Conservation (phyloP, 2,113 vertebrate species). For the Sisor rabdophorus region DNA sequence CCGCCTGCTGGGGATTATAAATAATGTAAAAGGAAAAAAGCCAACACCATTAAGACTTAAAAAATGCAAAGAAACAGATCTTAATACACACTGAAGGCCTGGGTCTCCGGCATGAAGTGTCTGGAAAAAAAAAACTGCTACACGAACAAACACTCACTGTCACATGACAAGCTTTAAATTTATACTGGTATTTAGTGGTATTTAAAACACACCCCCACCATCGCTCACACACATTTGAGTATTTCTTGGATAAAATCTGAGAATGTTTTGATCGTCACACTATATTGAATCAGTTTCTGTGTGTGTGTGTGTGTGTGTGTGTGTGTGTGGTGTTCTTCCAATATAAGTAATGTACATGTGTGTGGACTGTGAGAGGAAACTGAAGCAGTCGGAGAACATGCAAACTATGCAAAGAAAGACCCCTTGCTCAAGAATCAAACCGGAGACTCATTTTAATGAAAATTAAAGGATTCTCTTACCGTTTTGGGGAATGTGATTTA, state of each 20-base stretch:
- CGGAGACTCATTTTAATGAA: too few species aligned
- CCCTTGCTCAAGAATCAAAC: too few species aligned
- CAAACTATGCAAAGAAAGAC: too few species aligned
- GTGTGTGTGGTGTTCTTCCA: neutral
- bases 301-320: neutral
- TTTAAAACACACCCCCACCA: neutral
- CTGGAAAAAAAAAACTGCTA: too few species aligned
- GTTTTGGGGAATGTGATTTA: too few species aligned
- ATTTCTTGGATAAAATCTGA: neutral
- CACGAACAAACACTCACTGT: neutral
- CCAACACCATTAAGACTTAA: neutral
- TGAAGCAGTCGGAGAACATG: too few species aligned
- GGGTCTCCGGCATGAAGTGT: neutral
- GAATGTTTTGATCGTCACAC: neutral
- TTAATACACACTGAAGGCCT: neutral
- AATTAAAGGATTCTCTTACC: too few species aligned
- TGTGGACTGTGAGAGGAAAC: slow-evolving; percentile 52
- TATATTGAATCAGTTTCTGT: neutral
- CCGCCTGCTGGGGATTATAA: slow-evolving; percentile 35
- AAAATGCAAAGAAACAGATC: neutral
- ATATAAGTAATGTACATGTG: neutral
- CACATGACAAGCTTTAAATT: neutral
- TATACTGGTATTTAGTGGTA: too few species aligned
- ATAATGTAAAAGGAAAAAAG: neutral
- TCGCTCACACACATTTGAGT: neutral